These are phyloP conservation scores for Diaphora mendica DNA, from an alignment of 2,888 invertebrate genomes.

Conservation along the genomic window DNA sequence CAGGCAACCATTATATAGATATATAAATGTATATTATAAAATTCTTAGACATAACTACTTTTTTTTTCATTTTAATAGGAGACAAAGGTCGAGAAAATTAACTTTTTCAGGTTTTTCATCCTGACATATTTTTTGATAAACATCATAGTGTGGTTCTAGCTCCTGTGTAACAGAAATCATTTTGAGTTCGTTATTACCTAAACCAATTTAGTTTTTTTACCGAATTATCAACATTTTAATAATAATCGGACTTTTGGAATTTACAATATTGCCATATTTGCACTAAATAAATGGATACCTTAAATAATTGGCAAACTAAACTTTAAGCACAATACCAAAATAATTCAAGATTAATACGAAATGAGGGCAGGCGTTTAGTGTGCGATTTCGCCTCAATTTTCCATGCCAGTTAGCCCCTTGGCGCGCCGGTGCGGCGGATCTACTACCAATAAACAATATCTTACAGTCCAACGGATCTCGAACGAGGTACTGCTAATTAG, in stretches of 20 bases:
- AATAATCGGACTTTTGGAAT: constrained; percentile 13
- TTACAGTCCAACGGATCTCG: constrained; percentile 73
- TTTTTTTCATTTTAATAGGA: no score
- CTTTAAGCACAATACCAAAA: constrained; percentile 43
- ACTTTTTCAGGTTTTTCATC: no score
- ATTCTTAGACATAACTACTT: no score
- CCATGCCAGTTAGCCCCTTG: constrained; percentile 72
- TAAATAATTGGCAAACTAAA: constrained; percentile 43
- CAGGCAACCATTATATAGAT: no score
- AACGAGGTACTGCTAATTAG: constrained; percentile 83
- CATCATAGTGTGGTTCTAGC: no score
- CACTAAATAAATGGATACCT: constrained; percentile 32
- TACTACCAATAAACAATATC: constrained; percentile 85
- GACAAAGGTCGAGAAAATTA: no score
- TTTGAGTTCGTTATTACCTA: no score
- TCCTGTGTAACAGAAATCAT: no score
- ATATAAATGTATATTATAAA: no score
- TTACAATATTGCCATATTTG: constrained; percentile 19
- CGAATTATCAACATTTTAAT: constrained; percentile 6
- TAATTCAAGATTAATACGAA: constrained; percentile 61
- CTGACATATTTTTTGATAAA: no score
- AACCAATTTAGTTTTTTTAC: background rate
- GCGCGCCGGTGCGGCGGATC: constrained; percentile 66
- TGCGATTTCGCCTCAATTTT: constrained; percentile 81
- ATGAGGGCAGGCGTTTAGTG: constrained; percentile 60